Evolutionary conservation across 2,888 invertebrate species (phyloP), one percentile per base, ranked within the genome.

Genomic region (Aporophyla nigra): DNA sequence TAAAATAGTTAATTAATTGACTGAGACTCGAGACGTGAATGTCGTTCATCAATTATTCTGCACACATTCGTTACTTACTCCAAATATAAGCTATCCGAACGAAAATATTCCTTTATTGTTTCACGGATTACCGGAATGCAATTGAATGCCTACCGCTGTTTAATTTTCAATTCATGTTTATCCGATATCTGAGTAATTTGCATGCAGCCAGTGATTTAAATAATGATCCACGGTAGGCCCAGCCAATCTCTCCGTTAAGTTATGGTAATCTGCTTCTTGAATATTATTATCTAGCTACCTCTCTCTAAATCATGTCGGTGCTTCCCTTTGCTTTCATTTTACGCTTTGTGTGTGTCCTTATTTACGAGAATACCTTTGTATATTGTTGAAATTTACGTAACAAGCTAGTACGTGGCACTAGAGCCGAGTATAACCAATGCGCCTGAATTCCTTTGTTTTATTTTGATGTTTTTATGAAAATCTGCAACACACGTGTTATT

Each of bases 161-260:
- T 90, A 89, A 90, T 89, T 89, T 90, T 88, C 89, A 89, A 90
- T 90, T 87, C 87, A 86, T 87, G 88, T 90, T 90, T 89, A 90
- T 89, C 87, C 83, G 85, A 88, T 90, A 90, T 87, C 85, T 73
- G 78, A 87, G 86, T 87, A 88, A 91, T 91, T 92, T 91, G 89
- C 90, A 91, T 91, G 88, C 89, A 90, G 89, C 90, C 88, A 90
- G 90, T 89, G 88, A 92, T 93, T 92, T 93, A 90, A 92, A 93
- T 92, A 92, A 92, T 89, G 91, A 92, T 91, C 90, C 88, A 82
- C 87, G 84, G 89, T 84, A 85, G 87, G 86, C 84, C 83, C 86
- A 87, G 89, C 90, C 88, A 90, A 91, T 91, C 90, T 89, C 87
- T 88, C 87, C 86, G 87, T 87, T 90, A 92, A 93, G 89, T 92